Evolutionary conservation across 2,113 vertebrate genomes (phyloP).

Genomic region (Bagarius yarrelli): DNA sequence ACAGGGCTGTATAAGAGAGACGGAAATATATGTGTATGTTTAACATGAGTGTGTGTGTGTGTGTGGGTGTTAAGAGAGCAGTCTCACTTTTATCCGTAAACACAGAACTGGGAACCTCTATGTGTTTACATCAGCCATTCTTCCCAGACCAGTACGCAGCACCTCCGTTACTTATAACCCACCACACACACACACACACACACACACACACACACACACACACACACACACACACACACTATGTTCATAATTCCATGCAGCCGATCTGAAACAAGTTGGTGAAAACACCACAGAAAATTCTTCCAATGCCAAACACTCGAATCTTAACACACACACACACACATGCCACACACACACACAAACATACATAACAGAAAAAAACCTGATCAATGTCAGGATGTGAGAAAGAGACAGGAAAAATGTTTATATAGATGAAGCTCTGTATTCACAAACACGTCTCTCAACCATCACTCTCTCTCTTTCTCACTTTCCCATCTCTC

Average conservation of each 20-base stretch:
- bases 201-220: slow-evolving; percentile 18
- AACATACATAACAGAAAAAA: background rate
- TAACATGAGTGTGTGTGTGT: slow-evolving; percentile 25
- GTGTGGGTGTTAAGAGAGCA: slow-evolving; percentile 6
- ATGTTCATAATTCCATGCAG: background rate
- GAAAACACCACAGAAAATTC: too few relatives aligned
- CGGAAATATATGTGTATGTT: background rate
- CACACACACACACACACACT: too few relatives aligned
- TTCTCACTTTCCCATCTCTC: slow-evolving; percentile 2
- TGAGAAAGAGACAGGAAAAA: slow-evolving; percentile 29
- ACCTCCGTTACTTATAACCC: slow-evolving; percentile 14
- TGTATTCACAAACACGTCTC: slow-evolving; percentile 48
- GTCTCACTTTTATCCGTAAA: slow-evolving; percentile 42
- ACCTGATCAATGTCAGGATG: background rate
- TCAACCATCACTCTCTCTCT: slow-evolving; percentile 1
- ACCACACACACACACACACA: slow-evolving; percentile 25
- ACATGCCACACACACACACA: slow-evolving; percentile 1
- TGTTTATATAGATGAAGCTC: slow-evolving; percentile 43
- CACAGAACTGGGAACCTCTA: slow-evolving; percentile 46
- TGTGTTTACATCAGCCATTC: slow-evolving; percentile 48
- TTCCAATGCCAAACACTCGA: too few relatives aligned
- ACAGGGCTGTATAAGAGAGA: background rate
- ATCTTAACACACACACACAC: background rate
- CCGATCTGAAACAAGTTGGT: background rate
- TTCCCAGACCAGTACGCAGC: slow-evolving; percentile 36